A percentile compares a stretch with the other conserved stretches of the same genome.
These are phyloP conservation scores for Antrozous pallidus DNA, from an alignment of 2,797 vertebrate genomes.

Conservation along the genomic window DNA sequence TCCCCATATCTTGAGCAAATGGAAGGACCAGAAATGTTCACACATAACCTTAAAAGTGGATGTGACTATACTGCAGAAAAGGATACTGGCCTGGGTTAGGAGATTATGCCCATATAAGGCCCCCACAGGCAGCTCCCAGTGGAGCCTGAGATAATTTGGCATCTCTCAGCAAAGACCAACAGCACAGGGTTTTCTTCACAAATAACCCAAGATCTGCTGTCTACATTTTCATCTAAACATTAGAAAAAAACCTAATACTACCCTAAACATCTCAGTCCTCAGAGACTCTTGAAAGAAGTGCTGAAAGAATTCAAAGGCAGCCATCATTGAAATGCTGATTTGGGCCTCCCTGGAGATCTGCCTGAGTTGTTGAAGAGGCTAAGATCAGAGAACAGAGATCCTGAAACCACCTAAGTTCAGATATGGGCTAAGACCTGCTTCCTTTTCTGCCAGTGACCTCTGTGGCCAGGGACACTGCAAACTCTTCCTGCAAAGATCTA, in stretches of 20 bases:
- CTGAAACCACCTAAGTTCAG: background rate
- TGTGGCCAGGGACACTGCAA: background rate
- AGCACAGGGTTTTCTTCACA: constrained; percentile 73
- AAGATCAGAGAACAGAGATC: background rate
- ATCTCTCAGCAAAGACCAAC: constrained; percentile 67
- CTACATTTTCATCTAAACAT: constrained; percentile 75
- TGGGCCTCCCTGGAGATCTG: background rate
- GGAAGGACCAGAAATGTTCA: constrained; percentile 68
- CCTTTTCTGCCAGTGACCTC: background rate
- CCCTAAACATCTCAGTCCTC: constrained; percentile 29
- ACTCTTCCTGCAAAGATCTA: background rate
- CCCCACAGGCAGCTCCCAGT: constrained; percentile 53
- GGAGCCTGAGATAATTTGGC: constrained; percentile 72
- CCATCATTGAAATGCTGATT: background rate
- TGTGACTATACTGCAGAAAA: constrained; percentile 49
- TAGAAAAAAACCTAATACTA: constrained; percentile 55
- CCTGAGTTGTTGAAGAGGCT: background rate
- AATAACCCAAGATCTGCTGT: constrained; percentile 70
- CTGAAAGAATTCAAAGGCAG: constrained; percentile 20
- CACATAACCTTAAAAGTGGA: constrained; percentile 76
- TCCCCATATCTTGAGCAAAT: constrained; percentile 63
- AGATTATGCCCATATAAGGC: constrained; percentile 82
- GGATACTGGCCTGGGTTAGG: constrained; percentile 43
- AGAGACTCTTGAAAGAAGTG: constrained; percentile 36
- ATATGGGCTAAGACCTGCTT: background rate